phyloP scores from a whole-genome alignment of 2,888 invertebrate genomes.

The Zele albiditarsus region DNA sequence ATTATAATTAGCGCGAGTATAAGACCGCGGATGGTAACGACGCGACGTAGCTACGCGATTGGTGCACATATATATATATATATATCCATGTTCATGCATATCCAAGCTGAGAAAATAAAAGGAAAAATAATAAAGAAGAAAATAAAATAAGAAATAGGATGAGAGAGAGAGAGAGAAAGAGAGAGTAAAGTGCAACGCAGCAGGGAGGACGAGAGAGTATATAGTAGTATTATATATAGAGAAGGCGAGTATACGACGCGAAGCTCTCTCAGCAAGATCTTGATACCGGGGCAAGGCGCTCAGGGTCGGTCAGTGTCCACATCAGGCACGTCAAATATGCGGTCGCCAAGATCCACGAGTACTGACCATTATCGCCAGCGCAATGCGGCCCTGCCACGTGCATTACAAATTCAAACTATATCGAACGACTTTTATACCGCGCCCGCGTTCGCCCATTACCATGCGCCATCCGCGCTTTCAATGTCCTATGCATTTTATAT shows the following conservation, averaged over 20 bases:
- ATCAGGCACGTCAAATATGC: conserved; percentile 47
- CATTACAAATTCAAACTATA: conserved; percentile 31
- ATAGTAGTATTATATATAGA: background rate
- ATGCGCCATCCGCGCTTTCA: conserved; percentile 14
- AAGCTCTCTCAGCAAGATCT: conserved; percentile 25
- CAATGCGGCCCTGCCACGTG: conserved; percentile 14
- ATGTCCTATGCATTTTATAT: background rate
- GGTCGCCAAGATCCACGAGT: conserved; percentile 15
- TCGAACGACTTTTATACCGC: conserved; percentile 15
- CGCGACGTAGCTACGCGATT: conserved; percentile 25
- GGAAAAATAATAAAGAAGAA: background rate
- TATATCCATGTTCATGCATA: background rate
- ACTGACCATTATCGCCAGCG: conserved; percentile 26
- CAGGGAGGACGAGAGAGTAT: conserved; percentile 7
- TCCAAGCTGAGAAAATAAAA: background rate
- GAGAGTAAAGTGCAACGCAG: conserved; percentile 12
- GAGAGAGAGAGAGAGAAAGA: background rate
- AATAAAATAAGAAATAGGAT: background rate
- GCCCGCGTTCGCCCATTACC: conserved; percentile 2
- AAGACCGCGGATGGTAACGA: conserved; percentile 18
- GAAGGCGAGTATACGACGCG: conserved; percentile 18
- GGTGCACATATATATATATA: background rate
- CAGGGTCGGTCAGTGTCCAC: conserved; percentile 47
- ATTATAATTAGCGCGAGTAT: conserved; percentile 57
- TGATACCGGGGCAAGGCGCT: conserved; percentile 36